A percentile compares a stretch with the other conserved stretches of the same genome.
phyloP scores from a whole-genome alignment of 2,888 invertebrate genomes.

The Standfussiana lucernea region DNA sequence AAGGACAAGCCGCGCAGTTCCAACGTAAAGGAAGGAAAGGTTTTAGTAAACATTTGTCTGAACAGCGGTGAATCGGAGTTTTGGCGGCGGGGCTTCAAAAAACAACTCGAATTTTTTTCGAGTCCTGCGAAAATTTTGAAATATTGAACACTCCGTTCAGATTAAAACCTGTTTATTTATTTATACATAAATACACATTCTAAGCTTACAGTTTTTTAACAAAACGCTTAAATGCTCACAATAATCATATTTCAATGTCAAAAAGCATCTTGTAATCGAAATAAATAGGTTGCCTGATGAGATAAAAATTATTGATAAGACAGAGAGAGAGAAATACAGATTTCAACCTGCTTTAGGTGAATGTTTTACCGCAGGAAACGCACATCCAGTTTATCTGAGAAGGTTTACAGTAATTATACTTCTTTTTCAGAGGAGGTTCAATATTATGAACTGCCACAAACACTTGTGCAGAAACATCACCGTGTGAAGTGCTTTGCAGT shows the following conservation, averaged over 20 bases:
- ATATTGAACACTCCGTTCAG: too few species aligned
- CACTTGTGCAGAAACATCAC: background rate
- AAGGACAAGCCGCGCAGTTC: too few species aligned
- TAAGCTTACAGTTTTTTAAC: too few species aligned
- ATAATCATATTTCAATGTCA: too few species aligned
- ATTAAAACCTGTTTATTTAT: too few species aligned
- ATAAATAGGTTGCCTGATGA: too few species aligned
- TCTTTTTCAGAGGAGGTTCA: slow-evolving; percentile 6
- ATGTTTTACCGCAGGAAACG: background rate
- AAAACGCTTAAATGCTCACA: too few species aligned
- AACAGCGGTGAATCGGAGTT: too few species aligned
- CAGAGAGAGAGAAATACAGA: background rate
- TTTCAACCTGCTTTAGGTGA: background rate
- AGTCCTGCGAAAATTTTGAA: background rate
- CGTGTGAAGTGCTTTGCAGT: slow-evolving; percentile 3
- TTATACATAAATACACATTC: too few species aligned
- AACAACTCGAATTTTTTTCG: background rate
- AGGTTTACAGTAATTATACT: background rate
- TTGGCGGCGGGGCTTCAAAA: background rate
- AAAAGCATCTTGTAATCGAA: too few species aligned
- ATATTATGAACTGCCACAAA: background rate
- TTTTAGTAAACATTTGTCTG: too few species aligned
- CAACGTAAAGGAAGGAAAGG: too few species aligned
- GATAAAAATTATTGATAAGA: background rate
- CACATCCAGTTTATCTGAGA: background rate